A percentile compares a stretch with the other conserved stretches of the same genome.
Conservation (phyloP, 2,797 vertebrate species). For the Onychomys torridus region DNA sequence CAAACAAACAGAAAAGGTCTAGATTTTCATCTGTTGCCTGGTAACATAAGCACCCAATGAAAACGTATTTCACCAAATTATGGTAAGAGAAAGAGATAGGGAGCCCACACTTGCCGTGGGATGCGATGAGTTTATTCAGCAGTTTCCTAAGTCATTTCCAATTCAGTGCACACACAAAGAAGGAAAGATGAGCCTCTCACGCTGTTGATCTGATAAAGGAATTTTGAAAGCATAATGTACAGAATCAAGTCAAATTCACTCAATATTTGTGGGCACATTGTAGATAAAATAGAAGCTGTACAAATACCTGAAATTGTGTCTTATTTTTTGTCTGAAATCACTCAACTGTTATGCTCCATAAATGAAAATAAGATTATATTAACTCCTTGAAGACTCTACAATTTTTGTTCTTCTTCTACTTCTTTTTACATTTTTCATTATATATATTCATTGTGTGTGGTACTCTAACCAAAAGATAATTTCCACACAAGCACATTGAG, state of each 20-base stretch:
- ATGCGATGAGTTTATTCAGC: constrained; percentile 64
- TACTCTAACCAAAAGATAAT: background rate
- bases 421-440: background rate
- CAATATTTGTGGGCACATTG: background rate
- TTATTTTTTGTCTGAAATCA: constrained; percentile 22
- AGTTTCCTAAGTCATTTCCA: constrained; percentile 60
- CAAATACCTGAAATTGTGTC: background rate
- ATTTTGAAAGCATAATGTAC: constrained; percentile 19
- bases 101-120: constrained; percentile 7
- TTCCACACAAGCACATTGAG: background rate
- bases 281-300: background rate
- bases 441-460: background rate
- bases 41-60: constrained; percentile 75
- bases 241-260: background rate
- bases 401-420: constrained; percentile 16
- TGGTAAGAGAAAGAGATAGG: constrained; percentile 38
- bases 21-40: constrained; percentile 77
- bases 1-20: constrained; percentile 70
- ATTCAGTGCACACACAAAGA: background rate
- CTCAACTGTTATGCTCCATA: background rate
- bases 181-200: background rate
- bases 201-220: constrained; percentile 2
- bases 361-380: background rate
- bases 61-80: constrained; percentile 69
- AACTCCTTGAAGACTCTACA: background rate